Conservation (phyloP, 2,113 vertebrate genomes). For the Myodes glareolus region DNA sequence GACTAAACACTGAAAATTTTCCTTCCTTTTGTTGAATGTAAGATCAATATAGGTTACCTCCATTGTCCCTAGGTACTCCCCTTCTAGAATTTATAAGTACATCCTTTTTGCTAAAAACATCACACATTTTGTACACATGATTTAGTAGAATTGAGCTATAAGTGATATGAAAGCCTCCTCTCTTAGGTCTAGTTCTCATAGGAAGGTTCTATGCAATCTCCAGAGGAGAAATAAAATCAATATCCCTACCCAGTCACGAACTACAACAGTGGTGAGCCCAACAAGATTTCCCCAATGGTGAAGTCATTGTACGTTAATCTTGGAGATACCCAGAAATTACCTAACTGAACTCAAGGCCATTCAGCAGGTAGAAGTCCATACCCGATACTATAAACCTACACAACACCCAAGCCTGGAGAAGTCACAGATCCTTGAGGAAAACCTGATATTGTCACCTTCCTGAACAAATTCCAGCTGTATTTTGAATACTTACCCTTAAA, state of each 20-base stretch:
- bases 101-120: not conserved
- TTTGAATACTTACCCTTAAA: not conserved
- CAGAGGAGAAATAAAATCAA: not conserved
- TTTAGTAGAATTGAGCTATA: not conserved
- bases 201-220: not conserved
- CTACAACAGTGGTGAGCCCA: not conserved
- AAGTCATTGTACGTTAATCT: not conserved
- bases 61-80: not conserved
- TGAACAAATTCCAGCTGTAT: not conserved
- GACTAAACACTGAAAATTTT: not conserved
- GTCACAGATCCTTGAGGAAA: not conserved
- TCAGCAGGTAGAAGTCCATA: not conserved
- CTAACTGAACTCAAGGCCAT: not conserved
- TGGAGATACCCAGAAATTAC: not conserved
- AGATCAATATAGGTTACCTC: not conserved
- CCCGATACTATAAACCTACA: not conserved
- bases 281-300: not conserved
- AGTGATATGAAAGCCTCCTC: not conserved
- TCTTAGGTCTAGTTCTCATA: not conserved
- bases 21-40: not conserved
- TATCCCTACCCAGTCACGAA: not conserved
- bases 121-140: not conserved
- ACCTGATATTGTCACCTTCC: not conserved
- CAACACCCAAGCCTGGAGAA: not conserved
- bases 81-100: not conserved